A percentile compares a stretch with the other conserved stretches of the same genome.
phyloP scores from a whole-genome alignment of 2,888 invertebrate species.

The Chrysolina americana region DNA sequence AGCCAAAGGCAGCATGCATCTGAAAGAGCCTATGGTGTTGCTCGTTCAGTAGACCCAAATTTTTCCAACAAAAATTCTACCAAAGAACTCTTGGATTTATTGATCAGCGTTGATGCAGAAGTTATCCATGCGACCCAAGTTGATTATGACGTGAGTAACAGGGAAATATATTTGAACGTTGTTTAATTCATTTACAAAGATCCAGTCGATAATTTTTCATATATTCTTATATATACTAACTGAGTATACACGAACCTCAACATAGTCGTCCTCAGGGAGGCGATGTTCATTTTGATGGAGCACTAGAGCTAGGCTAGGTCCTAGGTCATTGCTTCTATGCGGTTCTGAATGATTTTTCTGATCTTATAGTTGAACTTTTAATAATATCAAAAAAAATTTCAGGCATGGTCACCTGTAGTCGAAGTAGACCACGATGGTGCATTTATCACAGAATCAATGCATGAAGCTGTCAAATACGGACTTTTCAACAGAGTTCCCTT shows the following conservation, averaged over 20 bases:
- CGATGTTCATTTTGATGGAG: no score
- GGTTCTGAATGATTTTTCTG: no score
- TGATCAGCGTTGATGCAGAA: slow-evolving; percentile 39
- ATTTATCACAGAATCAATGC: slow-evolving; percentile 43
- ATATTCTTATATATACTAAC: no score
- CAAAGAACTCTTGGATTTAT: slow-evolving; percentile 35
- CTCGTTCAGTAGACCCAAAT: slow-evolving; percentile 35
- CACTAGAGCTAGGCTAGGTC: no score
- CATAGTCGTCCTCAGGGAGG: no score
- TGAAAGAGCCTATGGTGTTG: slow-evolving; percentile 41
- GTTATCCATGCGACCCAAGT: slow-evolving; percentile 35
- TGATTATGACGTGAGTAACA: slow-evolving; percentile 25
- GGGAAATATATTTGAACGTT: neutral
- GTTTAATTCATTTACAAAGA: neutral
- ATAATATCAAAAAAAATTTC: neutral
- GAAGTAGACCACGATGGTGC: slow-evolving; percentile 33
- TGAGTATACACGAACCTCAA: no score
- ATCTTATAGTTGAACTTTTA: no score
- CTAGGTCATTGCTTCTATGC: no score
- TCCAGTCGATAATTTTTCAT: no score
- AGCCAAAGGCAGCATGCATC: slow-evolving; percentile 40
- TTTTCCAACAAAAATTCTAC: slow-evolving; percentile 35
- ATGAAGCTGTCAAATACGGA: slow-evolving; percentile 34
- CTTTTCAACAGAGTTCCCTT: slow-evolving; percentile 38
- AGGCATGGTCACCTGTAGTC: slow-evolving; percentile 30